Conservation (phyloP, 2,797 vertebrate genomes). For the Discoglossus pictus region DNA sequence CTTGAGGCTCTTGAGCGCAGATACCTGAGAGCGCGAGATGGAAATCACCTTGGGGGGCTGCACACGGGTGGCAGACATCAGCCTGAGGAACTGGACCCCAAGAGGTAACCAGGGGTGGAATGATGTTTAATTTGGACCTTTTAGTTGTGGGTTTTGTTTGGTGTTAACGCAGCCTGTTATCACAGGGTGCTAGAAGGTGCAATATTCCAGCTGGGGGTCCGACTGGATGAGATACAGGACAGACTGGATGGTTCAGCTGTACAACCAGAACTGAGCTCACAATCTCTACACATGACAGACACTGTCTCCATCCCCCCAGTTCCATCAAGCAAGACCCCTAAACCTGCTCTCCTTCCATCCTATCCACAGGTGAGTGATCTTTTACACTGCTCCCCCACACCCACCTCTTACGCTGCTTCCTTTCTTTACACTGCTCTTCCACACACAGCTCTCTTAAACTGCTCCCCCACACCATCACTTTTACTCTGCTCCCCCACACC, state of each 20-base stretch:
- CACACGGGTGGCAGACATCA: neutral
- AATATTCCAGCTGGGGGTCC: slow-evolving; percentile 80
- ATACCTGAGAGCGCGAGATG: slow-evolving; percentile 73
- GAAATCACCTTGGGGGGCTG: slow-evolving; percentile 62
- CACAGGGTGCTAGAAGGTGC: slow-evolving; percentile 81
- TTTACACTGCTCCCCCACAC: neutral
- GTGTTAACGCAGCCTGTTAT: neutral
- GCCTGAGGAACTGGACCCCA: slow-evolving; percentile 69
- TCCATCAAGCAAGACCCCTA: slow-evolving; percentile 23
- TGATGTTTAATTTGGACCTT: too few species aligned
- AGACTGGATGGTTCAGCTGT: slow-evolving; percentile 55
- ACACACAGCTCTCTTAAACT: too few species aligned
- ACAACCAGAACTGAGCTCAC: neutral
- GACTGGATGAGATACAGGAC: slow-evolving; percentile 82
- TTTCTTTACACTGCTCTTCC: too few species aligned
- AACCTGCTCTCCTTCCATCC: slow-evolving; percentile 16
- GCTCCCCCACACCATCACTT: too few species aligned
- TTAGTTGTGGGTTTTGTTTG: neutral
- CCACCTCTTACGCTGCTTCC: too few species aligned
- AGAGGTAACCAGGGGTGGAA: slow-evolving; percentile 68
- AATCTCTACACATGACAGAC: neutral
- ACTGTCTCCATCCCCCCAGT: slow-evolving; percentile 34
- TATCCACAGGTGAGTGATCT: slow-evolving; percentile 60
- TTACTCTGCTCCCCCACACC: too few species aligned
- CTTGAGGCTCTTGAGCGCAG: slow-evolving; percentile 74